Percentiles rank a stretch among this genome's conserved stretches.
These are phyloP conservation scores for Lacerta bilineata DNA, from an alignment of 2,797 vertebrate species.

Conservation along the genomic window DNA sequence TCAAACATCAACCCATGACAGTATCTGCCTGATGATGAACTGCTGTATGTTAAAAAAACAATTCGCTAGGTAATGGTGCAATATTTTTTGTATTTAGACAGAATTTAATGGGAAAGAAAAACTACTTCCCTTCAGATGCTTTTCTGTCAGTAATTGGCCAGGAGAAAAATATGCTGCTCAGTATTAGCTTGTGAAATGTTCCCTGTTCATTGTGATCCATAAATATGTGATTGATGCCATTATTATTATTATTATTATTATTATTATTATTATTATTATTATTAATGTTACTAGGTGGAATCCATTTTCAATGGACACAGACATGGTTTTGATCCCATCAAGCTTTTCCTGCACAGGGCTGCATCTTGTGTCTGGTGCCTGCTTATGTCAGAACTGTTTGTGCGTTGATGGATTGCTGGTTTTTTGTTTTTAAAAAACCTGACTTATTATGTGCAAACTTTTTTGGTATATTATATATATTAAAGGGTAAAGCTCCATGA, in stretches of 20 bases:
- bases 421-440: no score
- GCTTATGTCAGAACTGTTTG: no score
- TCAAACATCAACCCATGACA: slow-evolving; percentile 61
- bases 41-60: slow-evolving; percentile 55
- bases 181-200: slow-evolving; percentile 24
- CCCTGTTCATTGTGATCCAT: slow-evolving; percentile 9
- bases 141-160: slow-evolving; percentile 25
- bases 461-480: no score
- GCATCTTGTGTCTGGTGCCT: no score
- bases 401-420: no score
- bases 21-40: slow-evolving; percentile 57
- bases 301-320: no score
- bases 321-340: no score
- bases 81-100: slow-evolving; percentile 66
- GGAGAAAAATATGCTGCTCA: slow-evolving; percentile 37
- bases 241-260: not conserved
- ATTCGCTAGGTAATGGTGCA: slow-evolving; percentile 56
- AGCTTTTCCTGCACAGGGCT: no score
- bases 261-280: not conserved
- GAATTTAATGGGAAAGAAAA: slow-evolving; percentile 51
- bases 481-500: no score
- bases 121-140: slow-evolving; percentile 43
- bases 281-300: not conserved
- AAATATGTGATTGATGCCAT: rapidly evolving
- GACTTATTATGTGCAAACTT: no score